These are phyloP conservation scores for Lycopodina hypogea DNA, from an alignment of 37 sponge, comb jelly and placozoan species.

Conservation along the genomic window DNA sequence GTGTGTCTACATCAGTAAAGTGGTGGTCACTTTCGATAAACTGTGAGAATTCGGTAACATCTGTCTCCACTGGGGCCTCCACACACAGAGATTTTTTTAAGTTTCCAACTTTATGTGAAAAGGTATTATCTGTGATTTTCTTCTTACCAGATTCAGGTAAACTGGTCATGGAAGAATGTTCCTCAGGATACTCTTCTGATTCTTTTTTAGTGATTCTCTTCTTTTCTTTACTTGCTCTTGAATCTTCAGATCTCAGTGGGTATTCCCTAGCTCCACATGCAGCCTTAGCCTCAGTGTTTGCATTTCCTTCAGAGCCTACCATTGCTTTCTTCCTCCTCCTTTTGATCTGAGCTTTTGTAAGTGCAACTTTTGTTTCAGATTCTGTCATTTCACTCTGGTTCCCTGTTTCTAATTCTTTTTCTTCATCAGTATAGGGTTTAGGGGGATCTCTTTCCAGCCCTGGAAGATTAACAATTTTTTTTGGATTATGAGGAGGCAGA, in stretches of 20 bases:
- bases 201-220: background rate
- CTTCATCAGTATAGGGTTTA: background rate
- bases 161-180: too few relatives aligned
- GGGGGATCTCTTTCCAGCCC: background rate
- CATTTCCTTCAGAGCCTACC: background rate
- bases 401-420: background rate
- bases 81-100: too few relatives aligned
- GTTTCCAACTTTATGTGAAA: too few relatives aligned
- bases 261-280: background rate
- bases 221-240: too few relatives aligned
- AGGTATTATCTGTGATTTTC: too few relatives aligned
- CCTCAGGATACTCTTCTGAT: background rate
- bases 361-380: background rate
- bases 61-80: too few relatives aligned
- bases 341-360: conserved; percentile 1
- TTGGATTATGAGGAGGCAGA: background rate
- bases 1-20: too few relatives aligned
- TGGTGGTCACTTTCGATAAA: too few relatives aligned
- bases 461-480: background rate
- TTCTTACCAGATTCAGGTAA: too few relatives aligned
- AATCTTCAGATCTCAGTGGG: background rate
- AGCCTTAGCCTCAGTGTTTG: background rate
- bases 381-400: background rate
- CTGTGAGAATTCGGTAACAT: too few relatives aligned
- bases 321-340: conserved; percentile 8